These are phyloP conservation scores for Timema podura DNA, from an alignment of 2,888 invertebrate species.

Conservation along the genomic window DNA sequence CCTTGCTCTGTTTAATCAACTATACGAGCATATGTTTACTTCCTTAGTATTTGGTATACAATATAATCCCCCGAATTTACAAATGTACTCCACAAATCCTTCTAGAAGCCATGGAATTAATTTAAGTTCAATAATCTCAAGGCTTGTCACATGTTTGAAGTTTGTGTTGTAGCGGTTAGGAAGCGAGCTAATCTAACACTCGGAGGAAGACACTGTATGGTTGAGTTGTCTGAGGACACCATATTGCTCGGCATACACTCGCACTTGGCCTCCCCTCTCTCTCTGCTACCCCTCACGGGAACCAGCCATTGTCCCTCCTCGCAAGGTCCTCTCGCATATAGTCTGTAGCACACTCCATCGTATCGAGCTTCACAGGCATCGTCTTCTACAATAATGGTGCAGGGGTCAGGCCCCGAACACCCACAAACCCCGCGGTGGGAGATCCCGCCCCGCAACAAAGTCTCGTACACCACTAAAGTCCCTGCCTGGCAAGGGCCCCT, in stretches of 20 bases:
- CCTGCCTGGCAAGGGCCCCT: conserved; percentile 69
- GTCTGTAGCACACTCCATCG: conserved; percentile 67
- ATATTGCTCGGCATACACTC: conserved; percentile 67
- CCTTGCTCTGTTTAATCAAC: too few species aligned
- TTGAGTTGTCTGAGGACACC: conserved; percentile 39
- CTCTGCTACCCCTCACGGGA: conserved; percentile 48
- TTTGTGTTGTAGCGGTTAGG: conserved; percentile 42
- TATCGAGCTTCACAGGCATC: conserved; percentile 59
- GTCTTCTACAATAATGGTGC: conserved; percentile 30
- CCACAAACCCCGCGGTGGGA: conserved; percentile 80
- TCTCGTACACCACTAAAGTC: conserved; percentile 76
- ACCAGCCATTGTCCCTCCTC: conserved; percentile 65
- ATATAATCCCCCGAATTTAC: too few species aligned
- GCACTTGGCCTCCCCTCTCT: conserved; percentile 50
- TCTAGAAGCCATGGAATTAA: too few species aligned
- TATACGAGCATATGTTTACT: too few species aligned
- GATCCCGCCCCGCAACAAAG: conserved; percentile 71
- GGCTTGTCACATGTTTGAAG: background rate
- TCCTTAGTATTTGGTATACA: too few species aligned
- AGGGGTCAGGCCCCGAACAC: conserved; percentile 22
- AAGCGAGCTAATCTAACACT: conserved; percentile 61
- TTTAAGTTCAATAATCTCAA: background rate
- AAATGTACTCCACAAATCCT: too few species aligned
- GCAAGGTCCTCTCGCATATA: conserved; percentile 77
- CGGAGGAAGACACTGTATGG: conserved; percentile 57